Evolutionary conservation across 2,113 vertebrate genomes (phyloP).

Genomic region (Rousettus leschenaultii): DNA sequence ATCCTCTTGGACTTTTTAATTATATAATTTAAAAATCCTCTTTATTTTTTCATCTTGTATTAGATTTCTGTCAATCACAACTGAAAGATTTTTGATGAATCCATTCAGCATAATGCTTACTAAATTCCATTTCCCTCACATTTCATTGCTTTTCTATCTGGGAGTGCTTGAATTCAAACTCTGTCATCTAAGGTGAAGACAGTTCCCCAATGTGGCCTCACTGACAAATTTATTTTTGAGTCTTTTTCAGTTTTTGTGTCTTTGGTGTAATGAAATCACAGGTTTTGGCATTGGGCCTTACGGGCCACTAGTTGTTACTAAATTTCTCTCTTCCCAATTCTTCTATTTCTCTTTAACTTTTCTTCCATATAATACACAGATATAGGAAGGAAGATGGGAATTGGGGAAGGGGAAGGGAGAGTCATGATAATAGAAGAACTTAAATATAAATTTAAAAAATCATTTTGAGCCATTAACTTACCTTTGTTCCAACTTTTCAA

Average conservation of each 20-base stretch:
- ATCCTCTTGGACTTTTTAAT: conserved; percentile 23
- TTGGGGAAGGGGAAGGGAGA: neutral
- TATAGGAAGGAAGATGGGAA: neutral
- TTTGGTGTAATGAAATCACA: conserved; percentile 11
- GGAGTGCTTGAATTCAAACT: conserved; percentile 36
- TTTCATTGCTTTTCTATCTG: neutral
- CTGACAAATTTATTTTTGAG: conserved; percentile 26
- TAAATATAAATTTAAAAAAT: conserved; percentile 45
- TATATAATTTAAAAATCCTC: neutral
- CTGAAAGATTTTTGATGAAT: neutral
- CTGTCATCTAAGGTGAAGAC: neutral
- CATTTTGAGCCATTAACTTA: conserved; percentile 55
- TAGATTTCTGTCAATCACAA: neutral
- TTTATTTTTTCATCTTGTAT: conserved; percentile 31
- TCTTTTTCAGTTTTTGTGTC: neutral
- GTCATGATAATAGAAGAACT: neutral
- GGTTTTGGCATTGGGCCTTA: neutral
- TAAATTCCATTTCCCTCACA: neutral
- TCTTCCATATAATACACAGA: neutral
- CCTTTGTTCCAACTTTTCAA: conserved; percentile 57
- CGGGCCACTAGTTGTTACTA: neutral
- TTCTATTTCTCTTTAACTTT: conserved; percentile 35
- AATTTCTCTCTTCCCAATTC: neutral
- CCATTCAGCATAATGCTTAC: neutral
- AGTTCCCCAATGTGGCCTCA: neutral